Evolutionary conservation across 1,140 invertebrate genomes (phyloP).

Genomic region (Leucophenga varia): DNA sequence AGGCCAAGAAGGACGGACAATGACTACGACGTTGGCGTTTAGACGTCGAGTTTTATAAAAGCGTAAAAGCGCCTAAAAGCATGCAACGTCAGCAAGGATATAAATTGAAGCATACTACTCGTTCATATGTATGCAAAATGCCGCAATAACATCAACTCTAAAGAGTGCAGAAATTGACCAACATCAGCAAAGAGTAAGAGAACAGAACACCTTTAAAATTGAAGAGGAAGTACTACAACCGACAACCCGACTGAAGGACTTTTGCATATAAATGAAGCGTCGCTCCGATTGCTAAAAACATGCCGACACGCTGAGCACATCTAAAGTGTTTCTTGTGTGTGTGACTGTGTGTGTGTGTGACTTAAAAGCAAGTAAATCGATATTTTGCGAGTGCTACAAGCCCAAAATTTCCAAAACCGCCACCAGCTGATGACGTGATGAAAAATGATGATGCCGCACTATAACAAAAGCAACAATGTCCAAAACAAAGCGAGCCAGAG

Average conservation of each 20-base stretch:
- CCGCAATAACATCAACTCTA: constrained; percentile 5
- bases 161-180: neutral
- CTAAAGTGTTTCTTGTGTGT: neutral
- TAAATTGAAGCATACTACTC: neutral
- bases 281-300: neutral
- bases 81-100: neutral
- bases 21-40: neutral
- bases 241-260: neutral
- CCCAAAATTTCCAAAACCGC: too few species aligned
- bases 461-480: too few species aligned
- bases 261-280: neutral
- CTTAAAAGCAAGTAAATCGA: too few species aligned
- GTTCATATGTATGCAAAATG: constrained; percentile 2
- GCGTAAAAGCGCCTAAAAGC: neutral
- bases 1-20: neutral
- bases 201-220: neutral
- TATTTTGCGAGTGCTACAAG: too few species aligned
- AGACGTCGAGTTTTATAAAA: neutral
- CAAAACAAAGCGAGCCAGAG: too few species aligned
- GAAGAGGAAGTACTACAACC: neutral
- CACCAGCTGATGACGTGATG: too few species aligned
- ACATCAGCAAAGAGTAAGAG: neutral
- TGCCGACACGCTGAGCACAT: neutral
- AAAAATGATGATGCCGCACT: too few species aligned
- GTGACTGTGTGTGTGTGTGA: too few species aligned